phyloP scores from a whole-genome alignment of 2,113 vertebrate species.

The Nanorana parkeri region DNA sequence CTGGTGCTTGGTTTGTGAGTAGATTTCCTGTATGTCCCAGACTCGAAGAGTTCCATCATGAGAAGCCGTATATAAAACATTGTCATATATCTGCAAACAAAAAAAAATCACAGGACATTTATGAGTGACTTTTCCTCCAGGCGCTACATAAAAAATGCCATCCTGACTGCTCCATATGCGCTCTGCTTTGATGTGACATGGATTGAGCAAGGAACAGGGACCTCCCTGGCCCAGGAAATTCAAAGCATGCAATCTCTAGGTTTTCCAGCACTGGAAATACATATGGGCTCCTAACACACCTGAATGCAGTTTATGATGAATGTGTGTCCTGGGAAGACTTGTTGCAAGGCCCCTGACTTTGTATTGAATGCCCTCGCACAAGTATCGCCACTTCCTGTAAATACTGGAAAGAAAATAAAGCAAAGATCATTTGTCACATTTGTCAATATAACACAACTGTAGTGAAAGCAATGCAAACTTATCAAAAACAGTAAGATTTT shows the following conservation, averaged over 20 bases:
- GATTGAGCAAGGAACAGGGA: background rate
- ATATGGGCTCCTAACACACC: slow-evolving; percentile 62
- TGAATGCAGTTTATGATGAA: slow-evolving; percentile 83
- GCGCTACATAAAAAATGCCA: background rate
- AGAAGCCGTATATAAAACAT: slow-evolving; percentile 79
- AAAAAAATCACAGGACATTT: slow-evolving; percentile 30
- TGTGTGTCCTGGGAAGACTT: slow-evolving; percentile 79
- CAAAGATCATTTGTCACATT: background rate
- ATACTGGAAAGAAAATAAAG: slow-evolving; percentile 69
- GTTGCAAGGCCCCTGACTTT: slow-evolving; percentile 73
- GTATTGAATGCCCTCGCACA: slow-evolving; percentile 80
- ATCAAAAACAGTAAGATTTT: no score
- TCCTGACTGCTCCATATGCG: background rate
- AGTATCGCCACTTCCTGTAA: slow-evolving; percentile 81
- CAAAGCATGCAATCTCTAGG: background rate
- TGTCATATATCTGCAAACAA: slow-evolving; percentile 75
- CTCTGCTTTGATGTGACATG: background rate
- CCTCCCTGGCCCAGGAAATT: background rate
- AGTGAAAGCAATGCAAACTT: no score
- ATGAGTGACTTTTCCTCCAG: background rate
- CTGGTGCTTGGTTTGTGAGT: slow-evolving; percentile 61
- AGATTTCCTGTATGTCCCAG: slow-evolving; percentile 76
- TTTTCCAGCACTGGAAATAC: background rate
- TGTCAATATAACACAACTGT: background rate
- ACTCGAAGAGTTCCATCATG: slow-evolving; percentile 75